Conservation (phyloP, 2,888 invertebrate species). For the Cartodere bifasciata region DNA sequence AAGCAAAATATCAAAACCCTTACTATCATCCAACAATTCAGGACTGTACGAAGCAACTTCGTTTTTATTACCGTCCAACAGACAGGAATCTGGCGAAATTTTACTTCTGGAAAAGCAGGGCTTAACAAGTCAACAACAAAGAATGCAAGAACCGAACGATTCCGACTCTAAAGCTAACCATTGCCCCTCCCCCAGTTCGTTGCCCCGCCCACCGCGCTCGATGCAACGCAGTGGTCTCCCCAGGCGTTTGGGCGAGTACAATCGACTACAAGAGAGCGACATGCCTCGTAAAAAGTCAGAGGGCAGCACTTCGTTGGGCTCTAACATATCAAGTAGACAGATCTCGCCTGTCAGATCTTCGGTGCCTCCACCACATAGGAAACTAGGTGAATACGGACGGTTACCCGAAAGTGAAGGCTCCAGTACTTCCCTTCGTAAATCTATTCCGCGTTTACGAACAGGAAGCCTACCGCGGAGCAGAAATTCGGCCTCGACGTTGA, state of each 20-base stretch:
- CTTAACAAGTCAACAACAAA: slow-evolving; percentile 60
- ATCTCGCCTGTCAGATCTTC: slow-evolving; percentile 38
- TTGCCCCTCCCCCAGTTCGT: slow-evolving; percentile 57
- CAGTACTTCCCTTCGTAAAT: slow-evolving; percentile 28
- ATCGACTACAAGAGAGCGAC: slow-evolving; percentile 43
- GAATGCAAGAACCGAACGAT: slow-evolving; percentile 41
- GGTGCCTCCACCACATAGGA: slow-evolving; percentile 40
- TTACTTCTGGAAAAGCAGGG: slow-evolving; percentile 65
- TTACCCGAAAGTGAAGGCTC: slow-evolving; percentile 40
- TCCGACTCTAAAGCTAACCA: slow-evolving; percentile 34
- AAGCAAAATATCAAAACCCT: slow-evolving; percentile 63
- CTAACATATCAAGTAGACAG: slow-evolving; percentile 32
- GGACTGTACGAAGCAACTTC: slow-evolving; percentile 21
- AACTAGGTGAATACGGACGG: slow-evolving; percentile 46
- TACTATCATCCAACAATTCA: slow-evolving; percentile 44
- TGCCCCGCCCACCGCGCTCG: slow-evolving; percentile 56
- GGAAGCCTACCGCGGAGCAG: slow-evolving; percentile 37
- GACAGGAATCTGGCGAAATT: slow-evolving; percentile 52
- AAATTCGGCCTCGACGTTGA: slow-evolving; percentile 41
- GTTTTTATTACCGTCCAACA: slow-evolving; percentile 25
- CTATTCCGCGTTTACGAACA: slow-evolving; percentile 29
- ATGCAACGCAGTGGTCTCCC: slow-evolving; percentile 35
- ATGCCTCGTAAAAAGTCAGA: slow-evolving; percentile 34
- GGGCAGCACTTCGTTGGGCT: slow-evolving; percentile 32
- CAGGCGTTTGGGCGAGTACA: slow-evolving; percentile 49